Conservation (phyloP, 2,113 vertebrate genomes). For the Trematomus loennbergii region DNA sequence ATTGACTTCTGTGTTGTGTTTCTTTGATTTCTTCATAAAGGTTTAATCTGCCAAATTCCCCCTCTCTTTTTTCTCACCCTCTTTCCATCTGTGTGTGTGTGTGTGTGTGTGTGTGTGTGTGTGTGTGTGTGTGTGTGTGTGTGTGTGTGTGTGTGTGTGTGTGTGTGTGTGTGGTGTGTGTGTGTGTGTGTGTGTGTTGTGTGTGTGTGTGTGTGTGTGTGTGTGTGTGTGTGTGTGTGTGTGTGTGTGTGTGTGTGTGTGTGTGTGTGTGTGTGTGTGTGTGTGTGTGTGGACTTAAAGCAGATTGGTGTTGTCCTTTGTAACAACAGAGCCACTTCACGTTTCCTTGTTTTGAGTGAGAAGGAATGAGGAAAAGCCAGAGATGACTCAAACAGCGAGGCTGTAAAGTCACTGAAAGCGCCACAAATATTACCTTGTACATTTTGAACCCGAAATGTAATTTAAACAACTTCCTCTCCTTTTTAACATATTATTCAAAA, state of each 20-base stretch:
- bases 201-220: slow-evolving; percentile 10
- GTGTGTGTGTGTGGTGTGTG: slow-evolving; percentile 7
- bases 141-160: slow-evolving; percentile 12
- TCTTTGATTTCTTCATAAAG: slow-evolving; percentile 68
- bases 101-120: slow-evolving; percentile 1
- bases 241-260: slow-evolving; percentile 20
- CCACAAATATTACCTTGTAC: neutral
- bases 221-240: neutral
- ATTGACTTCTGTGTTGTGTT: slow-evolving; percentile 52
- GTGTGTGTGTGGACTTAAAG: slow-evolving; percentile 53
- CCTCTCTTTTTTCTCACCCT: slow-evolving; percentile 14
- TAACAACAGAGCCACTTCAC: slow-evolving; percentile 75
- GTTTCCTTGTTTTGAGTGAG: slow-evolving; percentile 64
- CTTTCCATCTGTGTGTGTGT: slow-evolving; percentile 27
- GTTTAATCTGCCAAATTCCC: slow-evolving; percentile 58
- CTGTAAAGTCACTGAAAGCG: slow-evolving; percentile 17
- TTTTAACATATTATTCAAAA: neutral
- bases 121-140: slow-evolving; percentile 7
- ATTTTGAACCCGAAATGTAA: slow-evolving; percentile 7
- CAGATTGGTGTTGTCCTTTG: slow-evolving; percentile 73
- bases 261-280: slow-evolving; percentile 3
- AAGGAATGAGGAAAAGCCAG: slow-evolving; percentile 42
- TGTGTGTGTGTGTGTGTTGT: slow-evolving; percentile 13
- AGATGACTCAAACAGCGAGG: slow-evolving; percentile 36
- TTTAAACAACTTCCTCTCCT: neutral